Percentiles rank a stretch among this genome's conserved stretches.
Conservation (phyloP, 2,113 vertebrate species). For the Petrocephalus zakoni region DNA sequence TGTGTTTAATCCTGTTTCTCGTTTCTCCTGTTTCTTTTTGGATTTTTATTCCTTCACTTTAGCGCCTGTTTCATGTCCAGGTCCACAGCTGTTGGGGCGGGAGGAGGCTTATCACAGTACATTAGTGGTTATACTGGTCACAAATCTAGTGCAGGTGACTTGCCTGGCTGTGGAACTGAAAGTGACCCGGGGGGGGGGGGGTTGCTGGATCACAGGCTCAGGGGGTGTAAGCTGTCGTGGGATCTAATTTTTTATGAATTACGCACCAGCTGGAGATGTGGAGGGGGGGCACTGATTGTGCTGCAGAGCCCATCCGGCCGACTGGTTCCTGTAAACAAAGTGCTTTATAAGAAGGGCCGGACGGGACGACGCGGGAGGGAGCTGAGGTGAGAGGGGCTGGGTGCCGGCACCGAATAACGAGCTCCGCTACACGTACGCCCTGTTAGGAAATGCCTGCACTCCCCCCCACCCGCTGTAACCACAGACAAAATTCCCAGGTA, state of each 20-base stretch:
- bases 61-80: background rate
- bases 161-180: background rate
- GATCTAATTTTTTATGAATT: conserved; percentile 8
- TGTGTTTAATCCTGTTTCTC: background rate
- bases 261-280: background rate
- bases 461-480: background rate
- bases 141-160: background rate
- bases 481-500: no score
- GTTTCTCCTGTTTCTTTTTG: background rate
- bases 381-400: background rate
- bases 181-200: background rate
- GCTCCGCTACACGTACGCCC: background rate
- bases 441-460: background rate
- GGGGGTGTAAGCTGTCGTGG: background rate
- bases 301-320: background rate
- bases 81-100: background rate
- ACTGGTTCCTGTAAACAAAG: conserved; percentile 14
- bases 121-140: background rate
- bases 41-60: background rate
- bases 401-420: background rate
- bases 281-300: background rate
- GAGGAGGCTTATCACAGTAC: background rate
- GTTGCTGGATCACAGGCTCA: background rate
- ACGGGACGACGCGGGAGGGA: background rate
- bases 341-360: background rate